Evolutionary conservation across 2,797 vertebrate genomes (phyloP).

Genomic region (Neoniphon sammara): DNA sequence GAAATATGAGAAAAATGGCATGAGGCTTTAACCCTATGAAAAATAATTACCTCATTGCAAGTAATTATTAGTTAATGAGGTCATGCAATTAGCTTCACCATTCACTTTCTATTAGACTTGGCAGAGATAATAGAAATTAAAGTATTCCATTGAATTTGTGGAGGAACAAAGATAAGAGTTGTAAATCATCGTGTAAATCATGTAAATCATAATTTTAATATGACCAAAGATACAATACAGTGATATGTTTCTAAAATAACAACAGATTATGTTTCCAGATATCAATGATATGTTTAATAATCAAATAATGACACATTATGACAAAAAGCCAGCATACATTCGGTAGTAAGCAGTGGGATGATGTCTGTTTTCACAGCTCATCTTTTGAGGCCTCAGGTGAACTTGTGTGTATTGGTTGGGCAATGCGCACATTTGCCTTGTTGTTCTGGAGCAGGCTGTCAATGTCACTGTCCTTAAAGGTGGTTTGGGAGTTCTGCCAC

Average conservation of each 20-base stretch:
- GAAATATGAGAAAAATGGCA: not conserved
- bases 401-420: conserved; percentile 49
- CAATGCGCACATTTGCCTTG: conserved; percentile 62
- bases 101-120: not conserved
- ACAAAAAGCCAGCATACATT: conserved; percentile 2
- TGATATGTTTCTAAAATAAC: not conserved
- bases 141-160: too few species aligned
- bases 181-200: too few species aligned
- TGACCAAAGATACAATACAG: not conserved
- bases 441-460: conserved; percentile 65
- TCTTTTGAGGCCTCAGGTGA: conserved; percentile 46
- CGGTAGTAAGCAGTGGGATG: not conserved
- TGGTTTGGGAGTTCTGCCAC: conserved; percentile 54
- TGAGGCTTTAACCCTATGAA: too few species aligned
- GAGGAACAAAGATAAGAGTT: not conserved
- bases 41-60: not conserved
- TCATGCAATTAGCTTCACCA: too few species aligned
- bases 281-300: conserved; percentile 23
- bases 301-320: not conserved
- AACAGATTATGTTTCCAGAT: not conserved
- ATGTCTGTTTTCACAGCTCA: conserved; percentile 62
- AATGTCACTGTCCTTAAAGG: conserved; percentile 61
- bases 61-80: too few species aligned
- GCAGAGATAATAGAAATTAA: too few species aligned
- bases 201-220: not conserved